Evolutionary conservation across 2,113 vertebrate genomes (phyloP), one percentile per base, ranked within the genome.

Genomic region (Xiphorhynchus elegans): DNA sequence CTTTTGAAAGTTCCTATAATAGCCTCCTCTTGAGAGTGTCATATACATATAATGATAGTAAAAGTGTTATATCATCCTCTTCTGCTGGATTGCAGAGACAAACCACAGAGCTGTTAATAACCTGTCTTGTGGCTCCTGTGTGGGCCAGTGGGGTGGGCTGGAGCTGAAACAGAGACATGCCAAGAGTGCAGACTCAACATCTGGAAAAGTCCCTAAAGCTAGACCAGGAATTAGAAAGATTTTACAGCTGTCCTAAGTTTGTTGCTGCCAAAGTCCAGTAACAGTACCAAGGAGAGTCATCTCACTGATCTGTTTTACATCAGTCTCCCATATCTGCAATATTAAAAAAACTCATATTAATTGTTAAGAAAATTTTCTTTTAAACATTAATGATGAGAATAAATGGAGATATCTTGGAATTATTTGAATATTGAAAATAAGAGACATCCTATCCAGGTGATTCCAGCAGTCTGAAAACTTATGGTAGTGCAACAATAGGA

Each of bases 31-130:
- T 74, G 60, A 42, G n/a, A 25, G 17, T 44, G 20, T 15, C 17
- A 7, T 17, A 7, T 19, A 10, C 21, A 2, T 7, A 5, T 33
- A 37, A n/a, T 2, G 14, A 28, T 7, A 37, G 37, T 7, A 35
- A 28, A 74, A 63, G 33, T 11, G 15, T 37, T 84, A 23, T 17
- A 23, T 9, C 75, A 17, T 23, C 20, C 25, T 84, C 33, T 8
- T 62, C 17, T 79, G 40, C 17, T 1, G 1, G 17, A 33, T 52
- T 67, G 28, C 52, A 78, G 73, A 69, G 33, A 23, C 16, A 50
- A 17, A 33, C 10, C 31, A 28, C 29, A 58, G 35, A 77, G 35
- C 25, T 84, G 33, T 42, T 44, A 21, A 84, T 11, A 67, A 29
- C 47, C 28, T 59, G 16, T 7, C 42, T 49, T 50, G 47, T 19